phyloP scores from a whole-genome alignment of 2,797 vertebrate genomes.

The Phataginus tricuspis region DNA sequence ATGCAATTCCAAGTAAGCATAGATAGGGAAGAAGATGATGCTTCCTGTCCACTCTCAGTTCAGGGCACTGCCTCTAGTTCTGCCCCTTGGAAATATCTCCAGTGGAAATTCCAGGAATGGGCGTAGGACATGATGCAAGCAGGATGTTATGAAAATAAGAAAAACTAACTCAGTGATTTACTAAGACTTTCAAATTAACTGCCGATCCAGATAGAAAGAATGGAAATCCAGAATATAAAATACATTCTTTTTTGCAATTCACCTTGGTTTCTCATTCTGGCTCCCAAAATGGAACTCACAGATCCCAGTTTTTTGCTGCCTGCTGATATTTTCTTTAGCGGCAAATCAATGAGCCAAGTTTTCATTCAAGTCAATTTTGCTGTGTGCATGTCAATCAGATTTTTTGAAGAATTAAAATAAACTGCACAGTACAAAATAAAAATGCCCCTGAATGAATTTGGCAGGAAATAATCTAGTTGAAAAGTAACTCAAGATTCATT shows the following conservation, averaged over 20 bases:
- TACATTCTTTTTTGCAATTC: neutral
- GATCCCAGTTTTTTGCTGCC: neutral
- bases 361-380: neutral
- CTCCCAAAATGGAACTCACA: neutral
- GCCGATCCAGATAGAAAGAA: neutral
- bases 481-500: neutral
- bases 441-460: neutral
- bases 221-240: neutral
- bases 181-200: neutral
- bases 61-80: neutral
- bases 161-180: neutral
- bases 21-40: neutral
- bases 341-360: neutral
- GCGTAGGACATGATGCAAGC: neutral
- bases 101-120: neutral
- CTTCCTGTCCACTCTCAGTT: neutral
- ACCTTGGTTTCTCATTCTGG: neutral
- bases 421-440: neutral
- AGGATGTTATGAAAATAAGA: neutral
- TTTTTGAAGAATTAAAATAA: conserved; percentile 35
- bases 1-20: neutral
- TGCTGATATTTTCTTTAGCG: neutral
- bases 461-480: neutral
- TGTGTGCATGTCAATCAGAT: neutral
- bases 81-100: neutral